Evolutionary conservation across 2,797 vertebrate species (phyloP).

Genomic region (Lerista edwardsae): DNA sequence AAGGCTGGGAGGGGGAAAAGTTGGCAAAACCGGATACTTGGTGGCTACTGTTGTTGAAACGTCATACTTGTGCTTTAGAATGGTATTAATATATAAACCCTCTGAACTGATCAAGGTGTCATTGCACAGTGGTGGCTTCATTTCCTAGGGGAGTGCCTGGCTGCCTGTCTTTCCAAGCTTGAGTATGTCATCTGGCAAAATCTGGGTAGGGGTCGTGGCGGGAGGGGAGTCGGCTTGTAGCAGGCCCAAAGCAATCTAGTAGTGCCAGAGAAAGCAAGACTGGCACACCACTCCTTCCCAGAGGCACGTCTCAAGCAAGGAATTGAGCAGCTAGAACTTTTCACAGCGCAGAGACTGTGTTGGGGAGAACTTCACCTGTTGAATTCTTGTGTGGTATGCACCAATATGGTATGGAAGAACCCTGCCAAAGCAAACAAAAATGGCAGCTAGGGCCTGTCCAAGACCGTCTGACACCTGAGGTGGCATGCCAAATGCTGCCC

Average conservation of each 20-base stretch:
- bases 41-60: background rate
- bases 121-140: background rate
- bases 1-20: background rate
- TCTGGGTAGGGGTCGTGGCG: too few relatives aligned
- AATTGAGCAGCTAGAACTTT: background rate
- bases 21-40: background rate
- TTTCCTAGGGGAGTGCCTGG: background rate
- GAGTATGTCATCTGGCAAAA: background rate
- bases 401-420: background rate
- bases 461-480: too few relatives aligned
- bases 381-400: background rate
- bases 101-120: slow-evolving; percentile 14
- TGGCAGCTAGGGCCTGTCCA: background rate
- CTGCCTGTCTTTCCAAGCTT: background rate
- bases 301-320: background rate
- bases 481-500: too few relatives aligned
- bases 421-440: background rate
- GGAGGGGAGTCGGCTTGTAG: background rate
- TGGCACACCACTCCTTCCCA: background rate
- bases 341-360: background rate
- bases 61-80: slow-evolving; percentile 47
- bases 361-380: background rate
- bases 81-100: slow-evolving; percentile 65
- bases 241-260: background rate
- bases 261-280: background rate